phyloP scores from a whole-genome alignment of 2,797 vertebrate species.

The Nannoperca obscura region DNA sequence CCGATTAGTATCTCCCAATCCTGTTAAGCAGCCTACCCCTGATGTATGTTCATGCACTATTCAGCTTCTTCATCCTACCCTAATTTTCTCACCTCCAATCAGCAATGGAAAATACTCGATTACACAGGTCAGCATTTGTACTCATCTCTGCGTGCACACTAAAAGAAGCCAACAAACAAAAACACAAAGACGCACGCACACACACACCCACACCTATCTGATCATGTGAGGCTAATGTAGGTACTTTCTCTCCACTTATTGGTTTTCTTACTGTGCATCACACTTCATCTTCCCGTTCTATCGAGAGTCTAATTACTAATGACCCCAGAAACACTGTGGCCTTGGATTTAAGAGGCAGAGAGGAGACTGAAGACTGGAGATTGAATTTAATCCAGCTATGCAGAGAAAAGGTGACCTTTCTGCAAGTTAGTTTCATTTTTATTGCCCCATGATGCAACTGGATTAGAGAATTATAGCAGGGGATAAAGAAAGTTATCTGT shows the following conservation, averaged over 20 bases:
- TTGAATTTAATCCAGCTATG: conserved; percentile 78
- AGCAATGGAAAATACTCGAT: conserved; percentile 54
- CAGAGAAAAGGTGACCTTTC: conserved; percentile 76
- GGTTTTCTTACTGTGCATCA: conserved; percentile 54
- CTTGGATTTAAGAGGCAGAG: conserved; percentile 77
- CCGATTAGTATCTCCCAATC: conserved; percentile 80
- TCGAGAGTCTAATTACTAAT: conserved; percentile 75
- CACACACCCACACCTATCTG: conserved; percentile 25
- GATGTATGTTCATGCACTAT: conserved; percentile 68
- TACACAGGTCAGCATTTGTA: conserved; percentile 26
- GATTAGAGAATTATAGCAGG: conserved; percentile 74
- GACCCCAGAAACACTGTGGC: conserved; percentile 70
- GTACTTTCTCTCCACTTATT: conserved; percentile 35
- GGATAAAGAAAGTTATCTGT: conserved; percentile 67
- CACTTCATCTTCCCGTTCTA: conserved; percentile 57
- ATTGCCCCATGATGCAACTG: conserved; percentile 71
- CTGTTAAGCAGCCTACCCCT: conserved; percentile 70
- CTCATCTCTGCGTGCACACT: conserved; percentile 3
- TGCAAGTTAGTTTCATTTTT: conserved; percentile 74
- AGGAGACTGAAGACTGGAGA: conserved; percentile 69
- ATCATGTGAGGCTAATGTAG: conserved; percentile 38
- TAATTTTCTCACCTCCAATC: conserved; percentile 63
- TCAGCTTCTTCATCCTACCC: conserved; percentile 58
- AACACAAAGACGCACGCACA: background rate
- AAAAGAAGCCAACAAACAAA: conserved; percentile 18